Conservation (phyloP, 2,888 invertebrate species). For the Andrena flavipes region DNA sequence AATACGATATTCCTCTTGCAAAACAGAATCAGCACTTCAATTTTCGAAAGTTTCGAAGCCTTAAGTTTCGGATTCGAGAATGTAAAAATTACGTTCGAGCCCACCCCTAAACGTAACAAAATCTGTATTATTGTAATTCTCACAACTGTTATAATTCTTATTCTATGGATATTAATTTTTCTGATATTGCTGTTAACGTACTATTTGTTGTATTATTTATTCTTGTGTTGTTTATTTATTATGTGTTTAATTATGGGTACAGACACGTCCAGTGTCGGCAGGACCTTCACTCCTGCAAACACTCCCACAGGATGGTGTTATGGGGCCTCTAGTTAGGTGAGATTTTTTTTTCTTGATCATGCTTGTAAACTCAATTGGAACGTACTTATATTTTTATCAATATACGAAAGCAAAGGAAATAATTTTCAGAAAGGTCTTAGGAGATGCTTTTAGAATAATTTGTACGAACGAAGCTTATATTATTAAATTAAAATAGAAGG, state of each 20-base stretch:
- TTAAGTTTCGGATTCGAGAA: too few species aligned
- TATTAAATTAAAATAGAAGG: not conserved
- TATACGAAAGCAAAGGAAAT: not conserved
- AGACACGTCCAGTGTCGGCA: conserved; percentile 87
- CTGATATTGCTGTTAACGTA: not conserved
- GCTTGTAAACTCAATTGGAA: not conserved
- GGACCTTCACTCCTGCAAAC: conserved; percentile 86
- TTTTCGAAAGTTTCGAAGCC: too few species aligned
- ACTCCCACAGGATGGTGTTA: conserved; percentile 85
- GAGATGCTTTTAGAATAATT: not conserved
- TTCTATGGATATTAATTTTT: conserved; percentile 13
- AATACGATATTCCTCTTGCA: too few species aligned
- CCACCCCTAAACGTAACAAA: not conserved
- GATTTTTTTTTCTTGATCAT: conserved; percentile 55
- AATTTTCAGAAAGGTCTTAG: conserved; percentile 26
- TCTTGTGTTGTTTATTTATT: conserved; percentile 49
- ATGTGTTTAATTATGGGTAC: conserved; percentile 50
- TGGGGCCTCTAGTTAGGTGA: conserved; percentile 88
- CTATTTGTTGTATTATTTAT: conserved; percentile 21
- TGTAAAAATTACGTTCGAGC: too few species aligned
- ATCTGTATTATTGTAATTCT: not conserved
- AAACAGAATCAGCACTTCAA: too few species aligned
- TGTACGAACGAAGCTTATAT: not conserved
- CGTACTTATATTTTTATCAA: not conserved
- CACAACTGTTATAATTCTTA: not conserved